Evolutionary conservation across 2,888 invertebrate species (phyloP), one percentile per base, ranked within the genome.

Genomic region (Carabus problematicus): DNA sequence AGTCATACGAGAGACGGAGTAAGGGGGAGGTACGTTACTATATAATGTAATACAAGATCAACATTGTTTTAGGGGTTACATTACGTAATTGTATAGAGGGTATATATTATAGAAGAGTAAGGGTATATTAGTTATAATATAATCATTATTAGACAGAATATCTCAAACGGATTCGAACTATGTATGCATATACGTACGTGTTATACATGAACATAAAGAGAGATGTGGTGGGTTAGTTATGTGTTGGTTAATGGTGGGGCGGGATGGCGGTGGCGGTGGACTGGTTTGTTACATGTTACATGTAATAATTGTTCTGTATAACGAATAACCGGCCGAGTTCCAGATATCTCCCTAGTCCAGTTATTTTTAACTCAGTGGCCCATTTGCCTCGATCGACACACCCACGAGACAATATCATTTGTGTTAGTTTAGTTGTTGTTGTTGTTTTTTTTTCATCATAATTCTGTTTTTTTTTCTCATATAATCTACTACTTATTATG

Each of bases 311-410:
- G 3, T 29, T n/a, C n/a, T 29, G 29, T 29, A 11, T 45, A 45
- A 52, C 14, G 52, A 52, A 52, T 52, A 18, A 52, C 52, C 52
- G 54, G 16, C 41, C 29, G 49, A 63, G 52, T 14, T 52, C 63
- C 77, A 76, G 78, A 80, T 79, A 79, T 80, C 80, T 80, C 80
- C 80, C 80, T 77, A 77, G 78, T 78, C 76, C 76, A 79, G 77
- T 78, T 75, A 75, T 76, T 73, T 56, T 49, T 77, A 72, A 75
- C 72, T 75, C 75, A 74, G 76, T 76, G 76, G 77, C 77, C 78
- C 76, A 76, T 75, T 29, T 78, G 77, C 77, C 76, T 75, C 74
- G 55, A 45, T 76, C 77, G 60, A 69, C 76, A 75, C 76, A 77
- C 77, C 76, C 75, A 75, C 75, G 75, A 59, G 76, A 76, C 76